These are phyloP conservation scores for Hapalemur alaotrensis DNA, from an alignment of 2,797 vertebrate genomes.

Conservation along the genomic window DNA sequence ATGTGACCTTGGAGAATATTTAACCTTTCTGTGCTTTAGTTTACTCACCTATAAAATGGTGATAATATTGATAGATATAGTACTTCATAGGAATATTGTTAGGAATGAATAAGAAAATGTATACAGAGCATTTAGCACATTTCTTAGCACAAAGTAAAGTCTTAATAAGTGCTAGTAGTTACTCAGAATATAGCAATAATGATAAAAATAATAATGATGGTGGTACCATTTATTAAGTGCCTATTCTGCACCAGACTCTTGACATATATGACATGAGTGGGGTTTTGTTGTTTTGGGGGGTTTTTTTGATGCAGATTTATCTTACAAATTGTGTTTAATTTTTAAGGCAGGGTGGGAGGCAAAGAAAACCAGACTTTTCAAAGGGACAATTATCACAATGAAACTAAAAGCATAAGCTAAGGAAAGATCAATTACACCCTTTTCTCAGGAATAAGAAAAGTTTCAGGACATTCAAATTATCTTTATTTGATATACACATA, in stretches of 20 bases:
- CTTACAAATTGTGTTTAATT: conserved; percentile 29
- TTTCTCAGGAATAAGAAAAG: neutral
- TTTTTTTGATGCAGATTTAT: neutral
- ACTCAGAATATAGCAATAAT: neutral
- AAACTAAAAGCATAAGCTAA: conserved; percentile 57
- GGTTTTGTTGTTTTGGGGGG: neutral
- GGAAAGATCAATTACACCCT: neutral
- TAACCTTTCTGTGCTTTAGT: neutral
- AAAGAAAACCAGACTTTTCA: conserved; percentile 54
- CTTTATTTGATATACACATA: neutral
- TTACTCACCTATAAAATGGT: neutral
- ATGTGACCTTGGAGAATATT: neutral
- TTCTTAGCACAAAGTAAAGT: neutral
- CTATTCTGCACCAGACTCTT: neutral
- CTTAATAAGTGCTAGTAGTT: neutral
- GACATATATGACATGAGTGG: neutral
- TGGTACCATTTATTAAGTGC: neutral
- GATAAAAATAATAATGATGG: neutral
- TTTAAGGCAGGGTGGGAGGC: conserved; percentile 12
- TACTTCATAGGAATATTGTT: neutral
- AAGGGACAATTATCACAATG: conserved; percentile 42
- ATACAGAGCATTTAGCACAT: neutral
- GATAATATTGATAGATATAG: neutral
- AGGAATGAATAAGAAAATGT: neutral
- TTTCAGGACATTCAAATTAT: neutral